phyloP scores from a whole-genome alignment of 2,113 vertebrate species.

The Orthonyx spaldingii region DNA sequence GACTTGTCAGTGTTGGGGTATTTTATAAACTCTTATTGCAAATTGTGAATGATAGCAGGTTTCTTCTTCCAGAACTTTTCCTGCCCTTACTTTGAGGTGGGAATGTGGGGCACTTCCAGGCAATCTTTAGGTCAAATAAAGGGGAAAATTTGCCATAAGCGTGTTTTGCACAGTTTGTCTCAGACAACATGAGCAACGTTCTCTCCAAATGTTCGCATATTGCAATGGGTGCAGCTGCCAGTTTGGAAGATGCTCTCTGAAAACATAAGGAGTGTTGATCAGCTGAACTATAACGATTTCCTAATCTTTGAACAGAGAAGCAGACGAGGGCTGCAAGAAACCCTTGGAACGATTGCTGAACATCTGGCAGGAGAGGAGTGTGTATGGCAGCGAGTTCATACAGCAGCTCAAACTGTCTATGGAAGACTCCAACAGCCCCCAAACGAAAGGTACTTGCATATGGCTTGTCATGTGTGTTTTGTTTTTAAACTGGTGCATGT shows the following conservation, averaged over 20 bases:
- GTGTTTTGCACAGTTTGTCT: neutral
- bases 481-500: neutral
- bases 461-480: neutral
- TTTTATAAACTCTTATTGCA: neutral
- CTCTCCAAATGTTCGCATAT: neutral
- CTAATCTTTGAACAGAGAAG: conserved; percentile 80
- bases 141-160: neutral
- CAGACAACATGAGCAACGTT: no score
- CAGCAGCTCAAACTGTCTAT: conserved; percentile 95
- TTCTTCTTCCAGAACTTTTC: neutral
- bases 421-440: conserved; percentile 92
- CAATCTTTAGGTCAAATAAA: neutral
- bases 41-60: neutral
- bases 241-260: conserved; percentile 3
- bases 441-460: conserved; percentile 78
- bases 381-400: conserved; percentile 93
- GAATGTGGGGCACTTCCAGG: neutral
- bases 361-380: conserved; percentile 96
- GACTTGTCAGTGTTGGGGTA: neutral
- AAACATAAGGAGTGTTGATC: neutral
- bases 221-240: neutral
- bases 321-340: conserved; percentile 91
- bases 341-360: conserved; percentile 93
- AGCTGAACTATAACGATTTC: conserved; percentile 22
- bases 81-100: neutral